Evolutionary conservation across 2,888 invertebrate genomes (phyloP).

Genomic region (Horisme vitalbata): DNA sequence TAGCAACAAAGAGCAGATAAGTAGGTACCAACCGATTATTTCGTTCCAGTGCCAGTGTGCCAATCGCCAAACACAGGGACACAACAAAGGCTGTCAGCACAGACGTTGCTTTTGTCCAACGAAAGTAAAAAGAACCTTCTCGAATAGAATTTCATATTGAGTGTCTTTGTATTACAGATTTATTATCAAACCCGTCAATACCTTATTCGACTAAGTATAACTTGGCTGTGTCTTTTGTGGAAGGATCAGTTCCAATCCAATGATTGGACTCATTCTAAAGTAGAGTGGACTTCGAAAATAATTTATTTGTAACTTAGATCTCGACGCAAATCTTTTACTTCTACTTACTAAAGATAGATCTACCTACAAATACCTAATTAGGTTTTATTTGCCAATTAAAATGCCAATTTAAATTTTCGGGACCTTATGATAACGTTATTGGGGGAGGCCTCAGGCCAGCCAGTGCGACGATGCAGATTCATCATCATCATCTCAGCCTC

Average conservation of each 20-base stretch:
- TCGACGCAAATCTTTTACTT: too few relatives aligned
- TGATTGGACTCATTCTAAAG: slow-evolving; percentile 5
- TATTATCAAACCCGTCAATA: slow-evolving; percentile 27
- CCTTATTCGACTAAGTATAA: slow-evolving; percentile 4
- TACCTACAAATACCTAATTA: too few relatives aligned
- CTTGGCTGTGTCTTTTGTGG: slow-evolving; percentile 9
- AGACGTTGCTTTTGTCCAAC: slow-evolving; percentile 33
- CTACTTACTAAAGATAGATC: too few relatives aligned
- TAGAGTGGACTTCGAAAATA: not conserved
- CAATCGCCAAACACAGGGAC: slow-evolving; percentile 7
- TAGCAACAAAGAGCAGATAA: not conserved
- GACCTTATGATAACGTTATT: too few relatives aligned
- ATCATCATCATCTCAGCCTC: too few relatives aligned
- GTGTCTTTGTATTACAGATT: slow-evolving; percentile 35
- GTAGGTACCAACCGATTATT: slow-evolving; percentile 6
- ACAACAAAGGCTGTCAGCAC: slow-evolving; percentile 35
- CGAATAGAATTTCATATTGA: slow-evolving; percentile 34
- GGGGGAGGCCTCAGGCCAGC: too few relatives aligned
- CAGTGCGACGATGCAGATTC: too few relatives aligned
- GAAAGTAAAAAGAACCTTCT: slow-evolving; percentile 32
- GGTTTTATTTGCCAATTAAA: too few relatives aligned
- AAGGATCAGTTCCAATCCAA: slow-evolving; percentile 13
- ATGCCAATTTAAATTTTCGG: too few relatives aligned
- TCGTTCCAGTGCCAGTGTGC: slow-evolving; percentile 2
- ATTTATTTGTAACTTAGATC: not conserved